These are phyloP conservation scores for Zaprionus lineosus DNA, from an alignment of 2,888 invertebrate species.

Conservation along the genomic window DNA sequence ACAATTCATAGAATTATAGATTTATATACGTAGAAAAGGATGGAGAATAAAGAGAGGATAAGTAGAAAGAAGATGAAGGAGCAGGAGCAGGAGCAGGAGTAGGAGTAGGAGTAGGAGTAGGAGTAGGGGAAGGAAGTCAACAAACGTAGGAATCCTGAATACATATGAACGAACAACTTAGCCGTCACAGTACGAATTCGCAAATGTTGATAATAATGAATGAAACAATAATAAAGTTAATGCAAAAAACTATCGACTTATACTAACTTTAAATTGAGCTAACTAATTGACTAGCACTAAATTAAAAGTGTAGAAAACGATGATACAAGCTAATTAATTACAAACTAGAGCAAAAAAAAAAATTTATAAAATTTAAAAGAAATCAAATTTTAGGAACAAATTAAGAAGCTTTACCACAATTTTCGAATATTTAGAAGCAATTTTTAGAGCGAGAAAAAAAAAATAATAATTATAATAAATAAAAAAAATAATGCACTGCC, in stretches of 20 bases:
- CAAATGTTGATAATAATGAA: constrained; percentile 75
- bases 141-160: constrained; percentile 42
- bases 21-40: not conserved
- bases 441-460: too few species aligned
- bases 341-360: too few species aligned
- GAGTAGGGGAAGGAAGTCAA: not conserved
- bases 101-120: constrained; percentile 43
- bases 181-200: constrained; percentile 73
- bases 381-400: too few species aligned
- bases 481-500: too few species aligned
- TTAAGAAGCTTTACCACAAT: too few species aligned
- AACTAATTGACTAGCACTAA: not conserved
- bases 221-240: constrained; percentile 62
- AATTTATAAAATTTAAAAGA: too few species aligned
- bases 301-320: not conserved
- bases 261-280: too few species aligned
- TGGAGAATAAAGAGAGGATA: not conserved
- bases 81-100: constrained; percentile 48
- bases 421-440: too few species aligned
- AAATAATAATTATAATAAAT: too few species aligned
- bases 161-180: constrained; percentile 54
- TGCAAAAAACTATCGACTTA: constrained; percentile 27
- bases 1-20: too few species aligned
- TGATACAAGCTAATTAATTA: too few species aligned
- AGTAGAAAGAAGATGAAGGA: not conserved